Percentiles rank a stretch among this genome's conserved stretches.
Conservation (phyloP, 2,113 vertebrate species). For the Cranoglanis bouderius region DNA sequence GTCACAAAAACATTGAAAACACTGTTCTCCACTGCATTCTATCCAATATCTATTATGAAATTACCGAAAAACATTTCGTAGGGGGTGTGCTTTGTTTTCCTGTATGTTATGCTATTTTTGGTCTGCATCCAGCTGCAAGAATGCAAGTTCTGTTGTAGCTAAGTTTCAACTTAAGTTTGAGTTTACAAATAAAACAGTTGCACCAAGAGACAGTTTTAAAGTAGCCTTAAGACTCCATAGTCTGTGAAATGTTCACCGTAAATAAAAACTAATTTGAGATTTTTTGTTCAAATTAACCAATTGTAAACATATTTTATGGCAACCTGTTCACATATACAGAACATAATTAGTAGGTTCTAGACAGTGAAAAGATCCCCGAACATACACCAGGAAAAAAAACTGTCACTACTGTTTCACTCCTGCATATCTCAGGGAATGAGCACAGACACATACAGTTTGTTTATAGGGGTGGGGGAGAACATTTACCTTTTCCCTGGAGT, state of each 20-base stretch:
- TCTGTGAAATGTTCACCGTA: too few species aligned
- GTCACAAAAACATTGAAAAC: background rate
- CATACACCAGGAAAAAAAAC: background rate
- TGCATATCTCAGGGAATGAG: background rate
- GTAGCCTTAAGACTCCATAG: too few species aligned
- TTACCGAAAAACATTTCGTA: background rate
- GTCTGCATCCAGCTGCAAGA: too few species aligned
- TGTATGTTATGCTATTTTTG: too few species aligned
- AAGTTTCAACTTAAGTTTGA: too few species aligned
- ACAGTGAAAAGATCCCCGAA: background rate
- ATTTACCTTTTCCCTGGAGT: background rate
- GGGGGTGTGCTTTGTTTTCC: too few species aligned
- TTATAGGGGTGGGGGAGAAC: background rate
- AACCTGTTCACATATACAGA: slow-evolving; percentile 53
- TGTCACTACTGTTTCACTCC: background rate
- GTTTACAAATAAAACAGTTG: too few species aligned
- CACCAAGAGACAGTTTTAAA: too few species aligned
- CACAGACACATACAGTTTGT: background rate
- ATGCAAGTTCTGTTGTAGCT: too few species aligned
- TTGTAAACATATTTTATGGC: too few species aligned
- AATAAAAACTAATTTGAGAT: too few species aligned
- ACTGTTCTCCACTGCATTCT: background rate
- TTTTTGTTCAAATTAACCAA: too few species aligned
- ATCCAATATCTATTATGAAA: background rate
- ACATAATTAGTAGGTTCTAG: background rate